A percentile compares a stretch with the other conserved stretches of the same genome.
Evolutionary conservation across 2,888 invertebrate genomes (phyloP).

Genomic region (Digitonthophagus gazella): DNA sequence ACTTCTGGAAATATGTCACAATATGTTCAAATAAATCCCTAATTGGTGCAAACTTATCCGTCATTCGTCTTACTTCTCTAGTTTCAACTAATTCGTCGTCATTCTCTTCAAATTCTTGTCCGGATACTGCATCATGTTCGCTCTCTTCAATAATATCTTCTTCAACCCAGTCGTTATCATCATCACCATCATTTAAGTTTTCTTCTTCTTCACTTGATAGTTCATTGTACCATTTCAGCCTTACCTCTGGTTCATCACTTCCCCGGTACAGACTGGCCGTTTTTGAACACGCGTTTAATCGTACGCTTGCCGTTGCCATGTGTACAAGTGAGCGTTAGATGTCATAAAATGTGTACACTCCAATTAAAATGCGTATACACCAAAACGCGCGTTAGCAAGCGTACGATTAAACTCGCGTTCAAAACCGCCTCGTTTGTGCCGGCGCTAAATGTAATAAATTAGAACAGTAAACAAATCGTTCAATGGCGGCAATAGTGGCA

Average conservation of each 20-base stretch:
- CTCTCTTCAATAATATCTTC: slow-evolving; percentile 5
- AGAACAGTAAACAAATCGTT: too few relatives aligned
- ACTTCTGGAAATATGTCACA: slow-evolving; percentile 3
- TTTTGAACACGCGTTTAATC: too few relatives aligned
- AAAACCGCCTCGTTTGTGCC: too few relatives aligned
- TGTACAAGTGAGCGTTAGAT: too few relatives aligned
- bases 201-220: background rate
- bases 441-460: too few relatives aligned
- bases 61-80: background rate
- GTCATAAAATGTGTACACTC: too few relatives aligned
- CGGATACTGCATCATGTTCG: background rate
- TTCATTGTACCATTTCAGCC: background rate
- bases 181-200: background rate
- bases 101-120: slow-evolving; percentile 1
- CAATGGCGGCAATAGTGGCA: too few relatives aligned
- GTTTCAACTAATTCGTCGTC: background rate
- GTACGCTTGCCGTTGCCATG: too few relatives aligned
- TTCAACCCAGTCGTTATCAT: slow-evolving; percentile 1
- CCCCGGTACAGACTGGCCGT: too few relatives aligned
- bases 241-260: background rate
- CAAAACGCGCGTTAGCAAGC: too few relatives aligned
- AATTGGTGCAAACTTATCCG: slow-evolving; percentile 1
- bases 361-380: too few relatives aligned
- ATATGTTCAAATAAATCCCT: slow-evolving; percentile 2
- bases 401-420: too few relatives aligned